A percentile compares a stretch with the other conserved stretches of the same genome.
phyloP scores from a whole-genome alignment of 2,888 invertebrate species.

The Dasysyrphus tricinctus region DNA sequence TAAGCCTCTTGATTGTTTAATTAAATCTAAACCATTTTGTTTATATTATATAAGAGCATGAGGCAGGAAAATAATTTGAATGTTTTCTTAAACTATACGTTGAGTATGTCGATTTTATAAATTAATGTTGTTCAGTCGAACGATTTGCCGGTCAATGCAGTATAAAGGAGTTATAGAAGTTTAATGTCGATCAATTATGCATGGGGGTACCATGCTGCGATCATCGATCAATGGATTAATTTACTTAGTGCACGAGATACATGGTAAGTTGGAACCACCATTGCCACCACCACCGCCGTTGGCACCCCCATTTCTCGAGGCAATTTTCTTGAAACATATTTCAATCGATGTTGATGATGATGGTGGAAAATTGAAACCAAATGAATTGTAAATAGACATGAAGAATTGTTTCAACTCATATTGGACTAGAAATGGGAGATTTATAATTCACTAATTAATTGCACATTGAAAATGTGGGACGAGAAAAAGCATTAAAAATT shows the following conservation, averaged over 20 bases:
- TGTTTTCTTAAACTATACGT: slow-evolving; percentile 22
- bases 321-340: slow-evolving; percentile 42
- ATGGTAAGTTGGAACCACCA: background rate
- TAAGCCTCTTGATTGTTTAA: slow-evolving; percentile 38
- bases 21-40: slow-evolving; percentile 16
- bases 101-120: slow-evolving; percentile 30
- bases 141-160: slow-evolving; percentile 6
- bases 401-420: slow-evolving; percentile 29
- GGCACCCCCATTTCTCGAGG: slow-evolving; percentile 53
- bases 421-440: background rate
- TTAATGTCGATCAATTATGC: slow-evolving; percentile 38
- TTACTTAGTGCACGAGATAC: slow-evolving; percentile 46
- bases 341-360: slow-evolving; percentile 49
- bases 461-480: background rate
- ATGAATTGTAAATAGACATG: slow-evolving; percentile 22
- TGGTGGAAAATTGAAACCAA: slow-evolving; percentile 55
- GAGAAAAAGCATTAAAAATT: background rate
- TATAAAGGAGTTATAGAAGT: slow-evolving; percentile 11
- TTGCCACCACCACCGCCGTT: background rate
- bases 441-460: background rate
- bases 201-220: slow-evolving; percentile 45
- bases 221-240: slow-evolving; percentile 57
- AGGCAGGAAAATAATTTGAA: slow-evolving; percentile 8
- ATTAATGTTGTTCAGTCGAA: slow-evolving; percentile 44
- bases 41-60: slow-evolving; percentile 14